These are phyloP conservation scores for Pristionchus maxplancki DNA, from an alignment of 2,888 invertebrate genomes.

Conservation along the genomic window DNA sequence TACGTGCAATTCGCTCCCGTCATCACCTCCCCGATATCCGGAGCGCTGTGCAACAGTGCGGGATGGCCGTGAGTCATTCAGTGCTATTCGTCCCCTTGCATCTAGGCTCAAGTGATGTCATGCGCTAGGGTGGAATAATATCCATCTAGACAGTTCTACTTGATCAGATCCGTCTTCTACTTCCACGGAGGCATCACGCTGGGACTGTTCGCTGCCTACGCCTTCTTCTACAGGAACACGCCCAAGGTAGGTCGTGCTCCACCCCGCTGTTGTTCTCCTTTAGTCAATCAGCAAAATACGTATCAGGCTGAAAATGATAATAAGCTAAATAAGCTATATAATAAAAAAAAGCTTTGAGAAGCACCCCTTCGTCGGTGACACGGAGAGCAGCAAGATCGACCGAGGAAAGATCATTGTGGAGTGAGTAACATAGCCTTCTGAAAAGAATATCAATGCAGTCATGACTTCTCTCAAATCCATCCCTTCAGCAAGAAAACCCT, in stretches of 20 bases:
- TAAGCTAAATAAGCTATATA: no score
- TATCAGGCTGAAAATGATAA: no score
- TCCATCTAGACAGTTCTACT: no score
- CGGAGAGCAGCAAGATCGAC: conserved; percentile 67
- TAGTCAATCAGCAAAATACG: no score
- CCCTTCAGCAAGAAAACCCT: conserved; percentile 59
- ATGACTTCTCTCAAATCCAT: no score
- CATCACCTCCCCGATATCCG: conserved; percentile 69
- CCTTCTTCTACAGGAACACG: conserved; percentile 66
- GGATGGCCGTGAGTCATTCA: conserved; percentile 43
- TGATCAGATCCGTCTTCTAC: conserved; percentile 65
- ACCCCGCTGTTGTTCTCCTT: no score
- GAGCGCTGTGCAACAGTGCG: conserved; percentile 51
- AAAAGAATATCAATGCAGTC: no score
- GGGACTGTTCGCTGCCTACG: conserved; percentile 60
- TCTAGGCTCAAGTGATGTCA: no score
- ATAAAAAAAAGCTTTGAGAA: no score
- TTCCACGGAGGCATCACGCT: conserved; percentile 60
- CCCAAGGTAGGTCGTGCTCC: conserved; percentile 20
- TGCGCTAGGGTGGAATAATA: no score
- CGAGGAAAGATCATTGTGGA: conserved; percentile 61
- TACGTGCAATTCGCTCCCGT: conserved; percentile 75
- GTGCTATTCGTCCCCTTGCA: no score
- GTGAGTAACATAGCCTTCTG: not conserved
- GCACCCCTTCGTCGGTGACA: conserved; percentile 68